Base-by-base conservation (phyloP, 2,888 invertebrate species). In the Scelioninae gen. 1 region DNA sequence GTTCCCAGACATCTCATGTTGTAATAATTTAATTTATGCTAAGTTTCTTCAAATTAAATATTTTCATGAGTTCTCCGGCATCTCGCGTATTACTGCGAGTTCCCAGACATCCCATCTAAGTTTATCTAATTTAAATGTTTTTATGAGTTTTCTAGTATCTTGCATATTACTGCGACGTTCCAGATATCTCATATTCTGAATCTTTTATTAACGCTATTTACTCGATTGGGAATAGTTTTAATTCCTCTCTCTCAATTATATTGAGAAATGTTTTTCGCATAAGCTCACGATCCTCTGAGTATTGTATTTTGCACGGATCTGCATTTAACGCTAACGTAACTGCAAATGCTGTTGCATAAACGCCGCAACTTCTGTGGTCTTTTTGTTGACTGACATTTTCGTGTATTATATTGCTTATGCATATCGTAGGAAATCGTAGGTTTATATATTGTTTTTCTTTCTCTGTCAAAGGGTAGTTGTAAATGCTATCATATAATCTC, bases 291-390 rank as follows among this genome's bases (percentile, higher is more conserved):
- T 45, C 11, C 5, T n/a, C 13, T 7, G 43, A 62, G 31, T 62
- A 62, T 15, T 6, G 7, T 5, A 63, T 49, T 15, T 49, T 11
- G 7, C 16, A 49, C 15, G 63, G 63, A 45, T 63, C 49, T 0
- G 32, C 0, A 34, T 63, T 32, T 34, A 63, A 63, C 23, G 51
- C 65, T 38, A 51, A n/a, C 4, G 51, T 51, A 13, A 53, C 40
- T 0, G 65, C 65, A 65, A 51, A 51, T 38, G 51, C 65, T n/a
- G 38, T 6, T 2, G 65, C 65, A 40, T 13, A 63, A 10, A 49
- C 13, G 16, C 62, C 62, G 15, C 62, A 62, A 47, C 32, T 62
- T n/a, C 1, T 7, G 11, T 9, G 8, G 49, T 65, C 65, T 13
- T 4, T 13, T 38, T 65, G 65, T n/a, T 38, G 49, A 10, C 10